phyloP scores from a whole-genome alignment of 2,113 vertebrate genomes.

The Octodon degus region DNA sequence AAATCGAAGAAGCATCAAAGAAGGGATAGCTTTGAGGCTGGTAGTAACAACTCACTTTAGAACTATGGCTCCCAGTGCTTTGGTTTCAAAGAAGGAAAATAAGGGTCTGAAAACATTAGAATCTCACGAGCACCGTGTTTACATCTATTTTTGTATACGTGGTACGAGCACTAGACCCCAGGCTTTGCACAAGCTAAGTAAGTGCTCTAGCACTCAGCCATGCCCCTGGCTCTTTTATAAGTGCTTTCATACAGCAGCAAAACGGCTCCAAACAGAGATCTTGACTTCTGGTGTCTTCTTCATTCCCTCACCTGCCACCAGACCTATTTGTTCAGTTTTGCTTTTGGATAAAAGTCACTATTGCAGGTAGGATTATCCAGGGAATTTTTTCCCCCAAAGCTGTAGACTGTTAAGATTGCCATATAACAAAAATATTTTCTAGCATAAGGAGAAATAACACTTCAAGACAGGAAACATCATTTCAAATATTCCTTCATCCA shows the following conservation, averaged over 20 bases:
- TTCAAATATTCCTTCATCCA: background rate
- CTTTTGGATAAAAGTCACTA: background rate
- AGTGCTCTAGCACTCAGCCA: background rate
- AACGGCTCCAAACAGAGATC: conserved; percentile 24
- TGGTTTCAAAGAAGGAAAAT: conserved; percentile 45
- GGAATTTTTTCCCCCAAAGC: background rate
- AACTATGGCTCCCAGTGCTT: background rate
- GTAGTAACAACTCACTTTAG: background rate
- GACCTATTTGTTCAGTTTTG: background rate
- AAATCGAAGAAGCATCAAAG: conserved; percentile 62
- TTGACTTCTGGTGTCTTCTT: background rate
- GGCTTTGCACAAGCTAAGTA: background rate
- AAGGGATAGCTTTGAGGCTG: conserved; percentile 39
- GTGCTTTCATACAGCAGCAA: background rate
- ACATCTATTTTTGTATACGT: background rate
- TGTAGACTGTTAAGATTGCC: background rate
- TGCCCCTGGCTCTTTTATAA: background rate
- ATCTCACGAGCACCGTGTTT: background rate
- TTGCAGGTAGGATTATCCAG: background rate
- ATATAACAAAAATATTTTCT: conserved; percentile 43
- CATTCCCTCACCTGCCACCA: background rate
- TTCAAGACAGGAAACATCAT: background rate
- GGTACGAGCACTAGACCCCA: background rate
- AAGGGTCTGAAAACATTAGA: background rate
- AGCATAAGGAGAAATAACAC: background rate